Conservation (phyloP, 1,140 invertebrate genomes). For the Drosophila nikananu region DNA sequence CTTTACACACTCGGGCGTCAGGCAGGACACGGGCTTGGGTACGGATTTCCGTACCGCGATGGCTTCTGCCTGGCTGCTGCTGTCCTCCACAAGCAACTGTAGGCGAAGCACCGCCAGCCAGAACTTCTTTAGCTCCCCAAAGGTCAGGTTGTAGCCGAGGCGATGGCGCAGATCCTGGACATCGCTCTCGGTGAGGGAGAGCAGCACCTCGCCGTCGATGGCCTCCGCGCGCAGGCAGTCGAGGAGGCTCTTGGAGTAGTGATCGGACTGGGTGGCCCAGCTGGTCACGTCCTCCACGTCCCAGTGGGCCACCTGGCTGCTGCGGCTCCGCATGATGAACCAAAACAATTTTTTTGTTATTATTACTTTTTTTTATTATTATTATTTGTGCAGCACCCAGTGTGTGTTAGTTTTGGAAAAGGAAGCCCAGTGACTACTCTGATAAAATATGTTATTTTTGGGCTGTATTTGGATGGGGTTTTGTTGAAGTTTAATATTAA, state of each 20-base stretch:
- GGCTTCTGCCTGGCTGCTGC: background rate
- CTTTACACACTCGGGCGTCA: conserved; percentile 91
- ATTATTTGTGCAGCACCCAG: conserved; percentile 11
- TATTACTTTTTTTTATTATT: too few species aligned
- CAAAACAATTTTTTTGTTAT: background rate
- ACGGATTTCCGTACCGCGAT: too few species aligned
- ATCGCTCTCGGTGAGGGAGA: conserved; percentile 91
- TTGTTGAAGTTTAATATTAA: background rate
- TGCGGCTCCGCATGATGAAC: conserved; percentile 30
- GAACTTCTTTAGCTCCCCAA: conserved; percentile 92
- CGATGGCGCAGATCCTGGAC: conserved; percentile 87
- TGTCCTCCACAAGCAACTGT: conserved; percentile 85
- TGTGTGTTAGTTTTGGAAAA: conserved; percentile 32
- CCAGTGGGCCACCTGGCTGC: conserved; percentile 87
- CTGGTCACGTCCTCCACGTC: conserved; percentile 87
- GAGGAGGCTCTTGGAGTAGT: conserved; percentile 80
- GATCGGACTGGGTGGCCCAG: conserved; percentile 88
- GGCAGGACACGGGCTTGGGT: background rate
- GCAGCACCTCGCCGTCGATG: conserved; percentile 92
- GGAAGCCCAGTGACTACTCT: conserved; percentile 22
- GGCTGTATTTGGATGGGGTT: background rate
- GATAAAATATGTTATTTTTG: background rate
- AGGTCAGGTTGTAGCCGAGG: conserved; percentile 86
- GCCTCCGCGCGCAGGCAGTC: conserved; percentile 87
- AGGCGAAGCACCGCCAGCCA: conserved; percentile 89